phyloP scores from a whole-genome alignment of 2,797 vertebrate genomes.

The Poecile montanus region DNA sequence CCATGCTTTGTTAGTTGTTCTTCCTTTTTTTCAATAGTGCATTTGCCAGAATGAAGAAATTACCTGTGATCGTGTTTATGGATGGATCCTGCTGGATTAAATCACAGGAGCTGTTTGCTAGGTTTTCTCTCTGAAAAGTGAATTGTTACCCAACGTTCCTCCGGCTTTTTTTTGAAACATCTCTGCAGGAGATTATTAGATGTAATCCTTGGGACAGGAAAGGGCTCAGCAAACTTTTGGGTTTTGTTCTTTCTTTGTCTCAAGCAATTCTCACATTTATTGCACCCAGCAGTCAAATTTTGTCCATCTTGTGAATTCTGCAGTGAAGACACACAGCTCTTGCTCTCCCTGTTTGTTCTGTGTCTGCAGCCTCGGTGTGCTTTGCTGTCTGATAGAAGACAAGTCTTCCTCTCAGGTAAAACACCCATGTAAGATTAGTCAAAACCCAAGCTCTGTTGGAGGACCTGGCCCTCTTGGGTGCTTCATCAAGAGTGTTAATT shows the following conservation, averaged over 20 bases:
- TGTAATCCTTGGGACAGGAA: not conserved
- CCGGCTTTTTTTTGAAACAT: not conserved
- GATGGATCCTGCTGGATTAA: not conserved
- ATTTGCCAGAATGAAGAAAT: not conserved
- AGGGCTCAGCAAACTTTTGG: not conserved
- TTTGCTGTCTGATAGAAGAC: not conserved
- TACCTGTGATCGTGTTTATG: not conserved
- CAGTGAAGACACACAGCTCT: not conserved
- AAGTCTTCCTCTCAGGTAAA: not conserved
- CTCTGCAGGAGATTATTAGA: not conserved
- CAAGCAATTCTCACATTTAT: not conserved
- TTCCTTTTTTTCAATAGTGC: not conserved
- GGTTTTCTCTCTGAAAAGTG: not conserved
- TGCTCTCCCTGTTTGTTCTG: not conserved
- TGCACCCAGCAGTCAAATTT: not conserved
- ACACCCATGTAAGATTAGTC: not conserved
- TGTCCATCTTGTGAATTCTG: not conserved
- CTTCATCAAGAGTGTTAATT: not conserved
- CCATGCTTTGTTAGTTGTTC: not conserved
- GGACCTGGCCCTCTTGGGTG: not conserved
- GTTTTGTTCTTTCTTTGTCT: not conserved
- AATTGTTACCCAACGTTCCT: not conserved
- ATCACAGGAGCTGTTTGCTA: not conserved
- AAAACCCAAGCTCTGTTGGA: not conserved
- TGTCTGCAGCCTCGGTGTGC: not conserved